Conservation (phyloP, 64 coral and sea anemone species). For the Acropora tenuis region DNA sequence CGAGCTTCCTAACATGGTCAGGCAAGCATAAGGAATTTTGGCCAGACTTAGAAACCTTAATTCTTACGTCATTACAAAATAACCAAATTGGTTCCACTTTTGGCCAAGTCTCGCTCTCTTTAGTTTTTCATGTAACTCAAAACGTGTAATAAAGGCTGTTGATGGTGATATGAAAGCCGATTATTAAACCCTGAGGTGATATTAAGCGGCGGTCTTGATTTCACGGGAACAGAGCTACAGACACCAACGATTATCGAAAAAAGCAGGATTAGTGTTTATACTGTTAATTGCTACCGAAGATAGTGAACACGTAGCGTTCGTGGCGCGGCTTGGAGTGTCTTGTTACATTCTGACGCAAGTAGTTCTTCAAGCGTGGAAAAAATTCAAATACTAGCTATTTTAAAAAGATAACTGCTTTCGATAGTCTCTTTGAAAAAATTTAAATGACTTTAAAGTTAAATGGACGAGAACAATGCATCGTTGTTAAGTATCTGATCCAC, state of each 20-base stretch:
- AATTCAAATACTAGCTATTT: neutral
- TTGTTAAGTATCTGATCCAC: neutral
- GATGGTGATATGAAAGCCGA: neutral
- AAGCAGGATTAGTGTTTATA: neutral
- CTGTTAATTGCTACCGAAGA: neutral
- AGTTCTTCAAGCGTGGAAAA: neutral
- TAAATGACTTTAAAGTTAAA: neutral
- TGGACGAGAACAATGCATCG: neutral
- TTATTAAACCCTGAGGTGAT: neutral
- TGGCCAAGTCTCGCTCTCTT: neutral
- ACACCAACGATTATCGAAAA: neutral
- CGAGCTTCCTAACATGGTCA: neutral
- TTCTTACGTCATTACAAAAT: neutral
- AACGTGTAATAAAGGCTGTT: slow-evolving; percentile 16
- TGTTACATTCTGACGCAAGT: neutral
- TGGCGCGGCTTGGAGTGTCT: neutral
- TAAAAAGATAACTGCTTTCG: neutral
- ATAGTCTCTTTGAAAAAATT: neutral
- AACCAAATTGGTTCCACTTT: neutral
- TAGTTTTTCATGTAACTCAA: slow-evolving; percentile 23
- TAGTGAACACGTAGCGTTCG: neutral
- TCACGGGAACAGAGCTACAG: neutral
- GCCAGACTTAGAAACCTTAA: neutral
- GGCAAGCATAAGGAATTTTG: neutral
- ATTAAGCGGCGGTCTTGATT: neutral